phyloP scores from a whole-genome alignment of 2,797 vertebrate species.

The Crocidura indochinensis region DNA sequence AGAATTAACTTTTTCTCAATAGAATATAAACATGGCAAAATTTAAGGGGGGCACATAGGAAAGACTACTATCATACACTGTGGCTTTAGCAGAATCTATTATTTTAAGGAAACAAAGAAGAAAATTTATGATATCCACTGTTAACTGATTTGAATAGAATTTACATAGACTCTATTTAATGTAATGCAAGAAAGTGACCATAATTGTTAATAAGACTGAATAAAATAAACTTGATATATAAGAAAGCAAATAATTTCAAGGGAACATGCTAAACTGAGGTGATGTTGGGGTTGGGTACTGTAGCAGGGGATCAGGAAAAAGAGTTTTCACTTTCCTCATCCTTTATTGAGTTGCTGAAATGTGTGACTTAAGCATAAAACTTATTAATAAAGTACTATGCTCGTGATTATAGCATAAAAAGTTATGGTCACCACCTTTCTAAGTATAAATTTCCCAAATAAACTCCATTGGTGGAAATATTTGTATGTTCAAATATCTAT shows the following conservation, averaged over 20 bases:
- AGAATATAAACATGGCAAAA: background rate
- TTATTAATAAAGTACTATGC: background rate
- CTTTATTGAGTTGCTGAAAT: background rate
- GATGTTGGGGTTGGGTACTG: background rate
- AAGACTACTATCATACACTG: background rate
- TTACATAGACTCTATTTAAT: slow-evolving; percentile 18
- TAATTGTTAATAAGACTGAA: background rate
- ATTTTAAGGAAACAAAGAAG: slow-evolving; percentile 26
- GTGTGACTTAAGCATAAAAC: background rate
- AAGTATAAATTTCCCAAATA: background rate
- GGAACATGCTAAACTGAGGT: too few species aligned
- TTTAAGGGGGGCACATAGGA: background rate
- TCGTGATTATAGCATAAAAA: slow-evolving; percentile 33
- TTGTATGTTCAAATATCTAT: background rate
- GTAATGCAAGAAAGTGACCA: background rate
- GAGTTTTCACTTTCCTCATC: background rate
- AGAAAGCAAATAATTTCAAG: background rate
- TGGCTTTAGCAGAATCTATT: background rate
- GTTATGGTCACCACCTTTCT: background rate
- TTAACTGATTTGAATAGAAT: background rate
- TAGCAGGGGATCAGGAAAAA: background rate
- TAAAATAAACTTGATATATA: background rate
- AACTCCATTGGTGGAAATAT: background rate
- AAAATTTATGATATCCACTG: background rate
- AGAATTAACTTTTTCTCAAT: background rate